Conservation (phyloP, 2,888 invertebrate species). For the Drosophila phalerata region DNA sequence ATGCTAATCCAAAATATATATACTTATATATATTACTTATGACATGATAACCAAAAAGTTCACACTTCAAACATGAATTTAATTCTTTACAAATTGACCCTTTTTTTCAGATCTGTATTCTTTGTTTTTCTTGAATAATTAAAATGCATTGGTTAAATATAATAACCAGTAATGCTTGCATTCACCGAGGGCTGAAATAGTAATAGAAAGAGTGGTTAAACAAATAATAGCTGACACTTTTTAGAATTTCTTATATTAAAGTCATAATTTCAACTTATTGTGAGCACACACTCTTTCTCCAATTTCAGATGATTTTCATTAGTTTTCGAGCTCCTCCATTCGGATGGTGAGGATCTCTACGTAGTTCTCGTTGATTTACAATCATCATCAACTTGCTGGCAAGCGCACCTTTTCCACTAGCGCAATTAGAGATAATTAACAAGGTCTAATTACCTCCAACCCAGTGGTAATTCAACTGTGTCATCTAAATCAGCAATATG, state of each 20-base stretch:
- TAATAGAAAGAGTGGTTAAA: too few species aligned
- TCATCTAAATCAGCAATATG: conserved; percentile 34
- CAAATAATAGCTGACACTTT: too few species aligned
- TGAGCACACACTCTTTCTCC: not conserved
- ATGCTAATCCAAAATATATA: too few species aligned
- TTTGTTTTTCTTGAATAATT: too few species aligned
- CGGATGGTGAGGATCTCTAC: not conserved
- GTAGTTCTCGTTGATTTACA: conserved; percentile 18
- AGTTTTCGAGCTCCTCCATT: conserved; percentile 7
- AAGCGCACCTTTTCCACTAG: conserved; percentile 11
- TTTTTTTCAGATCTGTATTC: too few species aligned
- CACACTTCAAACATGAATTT: too few species aligned
- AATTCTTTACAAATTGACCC: too few species aligned
- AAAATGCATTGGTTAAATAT: too few species aligned
- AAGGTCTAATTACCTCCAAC: conserved; percentile 42
- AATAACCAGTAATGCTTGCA: too few species aligned
- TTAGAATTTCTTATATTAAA: not conserved
- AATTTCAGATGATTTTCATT: not conserved
- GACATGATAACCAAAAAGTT: too few species aligned
- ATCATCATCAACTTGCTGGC: conserved; percentile 1
- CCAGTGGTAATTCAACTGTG: conserved; percentile 15
- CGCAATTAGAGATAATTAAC: conserved; percentile 56
- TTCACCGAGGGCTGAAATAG: too few species aligned
- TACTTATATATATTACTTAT: too few species aligned
- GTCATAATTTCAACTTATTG: not conserved